Base-by-base conservation (phyloP, 2,113 vertebrate species). In the Melospiza melodia region DNA sequence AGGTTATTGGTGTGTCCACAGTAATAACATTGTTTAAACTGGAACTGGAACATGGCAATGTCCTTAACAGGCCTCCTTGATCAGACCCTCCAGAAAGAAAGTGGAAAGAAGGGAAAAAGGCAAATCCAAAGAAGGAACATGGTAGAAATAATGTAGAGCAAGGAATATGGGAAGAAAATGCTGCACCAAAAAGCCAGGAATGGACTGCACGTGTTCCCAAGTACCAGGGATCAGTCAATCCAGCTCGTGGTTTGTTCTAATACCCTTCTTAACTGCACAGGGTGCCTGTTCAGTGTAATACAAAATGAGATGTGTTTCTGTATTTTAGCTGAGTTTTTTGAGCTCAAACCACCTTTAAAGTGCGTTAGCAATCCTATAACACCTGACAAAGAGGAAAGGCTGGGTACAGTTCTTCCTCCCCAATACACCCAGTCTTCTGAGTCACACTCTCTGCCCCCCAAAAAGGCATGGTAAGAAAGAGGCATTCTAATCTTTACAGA, bases 391-490 rank as follows among this genome's bases (percentile, higher is more conserved):
- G 37, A 87, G 58, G 63, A 94, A 93, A 95, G 66, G 73, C 63
- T 75, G 81, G 71, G 44, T 73, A 58, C 81, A 78, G 82, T 52
- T 90, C 94, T 94, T 90, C 90, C 82, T 93, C 73, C 68, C 41
- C 83, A 84, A 84, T 86, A 92, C n/a, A 69, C 48, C 24, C 52
- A 13, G 61, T 67, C 79, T 73, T 86, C 71, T 35, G 31, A 3
- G 1, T 54, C 0, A 0, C 24, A 66, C 77, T 79, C 84, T 75
- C 57, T 96, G 91, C 76, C 83, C 92, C 87, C 52, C 44, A 59
- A 95, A 94, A 90, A 93, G 43, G 67, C 35, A 28, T 10, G 16
- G 12, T 54, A 90, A 88, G 71, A 94, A 94, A 88, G 82, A 89
- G 35, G 18, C 33, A 72, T 93, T 76, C 75, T 76, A 72, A 93